These are phyloP conservation scores for Babylonia areolata DNA, from an alignment of 1,140 invertebrate species.

Conservation along the genomic window DNA sequence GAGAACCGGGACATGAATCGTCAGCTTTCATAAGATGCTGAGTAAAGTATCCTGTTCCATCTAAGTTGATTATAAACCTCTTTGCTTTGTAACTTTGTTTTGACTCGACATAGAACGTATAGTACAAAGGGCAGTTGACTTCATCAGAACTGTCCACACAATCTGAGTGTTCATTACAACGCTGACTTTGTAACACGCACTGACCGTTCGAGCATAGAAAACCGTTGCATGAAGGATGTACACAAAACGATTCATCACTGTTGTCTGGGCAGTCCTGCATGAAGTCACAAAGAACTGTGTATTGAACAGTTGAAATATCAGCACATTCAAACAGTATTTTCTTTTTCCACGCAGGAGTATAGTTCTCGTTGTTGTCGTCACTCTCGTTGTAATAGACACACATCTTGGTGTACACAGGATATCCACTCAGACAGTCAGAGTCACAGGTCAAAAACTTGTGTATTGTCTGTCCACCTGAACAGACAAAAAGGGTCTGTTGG, in stretches of 20 bases:
- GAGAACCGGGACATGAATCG: not conserved
- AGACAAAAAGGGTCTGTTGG: not conserved
- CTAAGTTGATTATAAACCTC: not conserved
- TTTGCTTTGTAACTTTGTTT: too few species aligned
- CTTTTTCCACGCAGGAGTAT: too few species aligned
- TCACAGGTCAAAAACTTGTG: not conserved
- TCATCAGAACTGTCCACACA: constrained; percentile 15
- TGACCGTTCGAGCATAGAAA: not conserved
- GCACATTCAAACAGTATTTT: not conserved
- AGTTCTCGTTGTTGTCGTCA: not conserved
- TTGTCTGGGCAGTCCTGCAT: constrained; percentile 9
- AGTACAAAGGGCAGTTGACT: not conserved
- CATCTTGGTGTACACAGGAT: too few species aligned
- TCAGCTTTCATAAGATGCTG: not conserved
- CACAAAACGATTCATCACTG: constrained; percentile 14
- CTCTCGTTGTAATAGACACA: not conserved
- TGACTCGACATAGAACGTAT: not conserved
- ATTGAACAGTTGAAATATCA: not conserved
- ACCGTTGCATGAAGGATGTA: not conserved
- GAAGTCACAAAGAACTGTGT: constrained; percentile 28
- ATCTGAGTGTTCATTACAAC: not conserved
- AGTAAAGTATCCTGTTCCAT: not conserved
- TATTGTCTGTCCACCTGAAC: not conserved
- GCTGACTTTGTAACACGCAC: not conserved
- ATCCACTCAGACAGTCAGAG: too few species aligned